These are phyloP conservation scores for Ailurus styani DNA, from an alignment of 2,113 vertebrate genomes.

Conservation along the genomic window DNA sequence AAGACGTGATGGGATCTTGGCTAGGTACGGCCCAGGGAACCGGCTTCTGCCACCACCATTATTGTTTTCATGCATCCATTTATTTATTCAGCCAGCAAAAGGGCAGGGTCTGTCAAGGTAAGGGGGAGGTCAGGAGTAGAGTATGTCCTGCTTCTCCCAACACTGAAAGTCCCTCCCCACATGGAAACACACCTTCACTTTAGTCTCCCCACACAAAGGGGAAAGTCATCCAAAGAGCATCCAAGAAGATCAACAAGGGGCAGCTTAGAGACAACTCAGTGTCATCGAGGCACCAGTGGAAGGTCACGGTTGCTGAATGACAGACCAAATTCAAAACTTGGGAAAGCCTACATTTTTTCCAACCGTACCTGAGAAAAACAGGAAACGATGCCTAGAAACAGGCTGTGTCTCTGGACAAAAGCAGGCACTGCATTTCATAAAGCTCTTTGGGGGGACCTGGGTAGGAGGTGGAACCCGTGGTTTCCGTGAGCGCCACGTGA, in stretches of 20 bases:
- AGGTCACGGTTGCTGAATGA: background rate
- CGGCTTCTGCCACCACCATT: background rate
- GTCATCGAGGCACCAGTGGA: background rate
- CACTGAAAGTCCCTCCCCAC: background rate
- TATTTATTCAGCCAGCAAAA: background rate
- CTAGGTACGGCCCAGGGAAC: background rate
- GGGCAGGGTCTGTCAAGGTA: too few species aligned
- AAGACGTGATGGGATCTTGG: background rate
- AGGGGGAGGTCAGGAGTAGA: too few species aligned
- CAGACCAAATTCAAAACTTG: background rate
- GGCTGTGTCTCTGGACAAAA: background rate
- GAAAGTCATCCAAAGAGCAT: background rate
- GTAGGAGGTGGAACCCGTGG: background rate
- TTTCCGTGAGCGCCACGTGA: background rate
- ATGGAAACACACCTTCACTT: background rate
- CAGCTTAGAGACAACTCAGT: background rate
- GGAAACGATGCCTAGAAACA: background rate
- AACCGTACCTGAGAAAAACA: background rate
- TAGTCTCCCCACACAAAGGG: too few species aligned
- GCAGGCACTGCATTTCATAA: constrained; percentile 33
- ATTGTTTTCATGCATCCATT: background rate
- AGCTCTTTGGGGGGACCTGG: background rate
- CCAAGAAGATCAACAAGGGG: background rate
- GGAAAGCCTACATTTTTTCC: background rate
- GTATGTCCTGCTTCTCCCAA: background rate